Base-by-base conservation (phyloP, 2,888 invertebrate species). In the Gandaritis pyraliata region DNA sequence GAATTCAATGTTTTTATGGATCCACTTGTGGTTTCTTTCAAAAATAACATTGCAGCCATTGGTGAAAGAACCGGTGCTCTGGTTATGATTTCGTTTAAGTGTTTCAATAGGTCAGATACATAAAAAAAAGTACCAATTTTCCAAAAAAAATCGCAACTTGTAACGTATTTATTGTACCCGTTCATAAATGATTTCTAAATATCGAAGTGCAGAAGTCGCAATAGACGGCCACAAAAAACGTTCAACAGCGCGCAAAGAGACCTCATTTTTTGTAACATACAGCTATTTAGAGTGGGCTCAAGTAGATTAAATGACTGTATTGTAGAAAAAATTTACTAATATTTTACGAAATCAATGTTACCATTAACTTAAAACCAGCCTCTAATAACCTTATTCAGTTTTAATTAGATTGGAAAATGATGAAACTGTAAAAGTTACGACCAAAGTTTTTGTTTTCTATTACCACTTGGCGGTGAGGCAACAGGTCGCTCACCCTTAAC, bases 181-280 rank as follows among this genome's bases (percentile, higher is more conserved):
- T 47, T 47, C n/a, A n/a, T n/a, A n/a, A n/a, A n/a, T n/a, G n/a
- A 45, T 49, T 43, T 45, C 57, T 15, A 52, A 58, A 58, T 51
- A 52, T 52, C 47, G 15, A 53, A 57, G 57, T 30, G 48, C 18
- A 50, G 10, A 36, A 53, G 38, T 54, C 38, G 54, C 38, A 54
- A 53, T 33, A 30, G 61, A 58, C 13, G 23, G 46, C 13, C 53
- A 43, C 55, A 64, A 64, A 66, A 67, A 62, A 53, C 51, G 30
- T 39, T 56, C 54, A 48, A 61, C 61, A 53, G 54, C 64, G 48
- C 47, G 13, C 43, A 41, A 58, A 39, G 46, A 68, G 68, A 64
- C 64, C 64, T 60, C 59, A 68, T 66, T 68, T 68, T 68, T 68
- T 68, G 65, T 58, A 48, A 55, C 18, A 43, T 43, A 41, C 12